Conservation (phyloP, 2,888 invertebrate species). For the Drosophila conformis region DNA sequence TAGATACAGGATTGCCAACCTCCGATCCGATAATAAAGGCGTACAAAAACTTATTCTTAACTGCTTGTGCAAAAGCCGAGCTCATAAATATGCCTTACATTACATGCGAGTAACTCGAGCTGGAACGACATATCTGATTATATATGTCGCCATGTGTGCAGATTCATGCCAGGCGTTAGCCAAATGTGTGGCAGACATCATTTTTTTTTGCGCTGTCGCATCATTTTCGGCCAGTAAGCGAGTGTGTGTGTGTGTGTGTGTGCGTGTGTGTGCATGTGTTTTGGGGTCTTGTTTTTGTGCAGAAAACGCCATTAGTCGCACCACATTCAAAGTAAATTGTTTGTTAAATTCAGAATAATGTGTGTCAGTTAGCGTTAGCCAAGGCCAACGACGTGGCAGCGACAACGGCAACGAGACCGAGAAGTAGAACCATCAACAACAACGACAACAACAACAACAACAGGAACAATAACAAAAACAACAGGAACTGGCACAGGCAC, state of each 20-base stretch:
- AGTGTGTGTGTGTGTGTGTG: not conserved
- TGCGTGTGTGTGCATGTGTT: constrained; percentile 24
- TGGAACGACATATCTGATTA: constrained; percentile 60
- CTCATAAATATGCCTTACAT: constrained; percentile 31
- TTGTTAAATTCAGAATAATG: constrained; percentile 80
- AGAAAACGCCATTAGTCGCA: constrained; percentile 71
- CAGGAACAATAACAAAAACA: constrained; percentile 15
- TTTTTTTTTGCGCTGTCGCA: constrained; percentile 38
- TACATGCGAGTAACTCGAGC: constrained; percentile 19
- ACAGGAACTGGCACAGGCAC: constrained; percentile 7
- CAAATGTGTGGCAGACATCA: constrained; percentile 43
- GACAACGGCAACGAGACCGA: not conserved
- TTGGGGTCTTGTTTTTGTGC: constrained; percentile 62
- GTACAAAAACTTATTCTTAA: constrained; percentile 3
- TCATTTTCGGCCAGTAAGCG: constrained; percentile 37
- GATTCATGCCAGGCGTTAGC: constrained; percentile 38
- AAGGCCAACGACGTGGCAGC: constrained; percentile 40
- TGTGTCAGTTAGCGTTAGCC: constrained; percentile 71
- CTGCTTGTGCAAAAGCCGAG: constrained; percentile 13
- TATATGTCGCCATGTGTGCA: constrained; percentile 31
- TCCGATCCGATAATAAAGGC: not conserved
- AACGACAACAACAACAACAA: constrained; percentile 1
- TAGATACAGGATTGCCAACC: not conserved
- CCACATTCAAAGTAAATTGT: constrained; percentile 77
- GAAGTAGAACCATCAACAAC: not conserved